These are phyloP conservation scores for Mesocricetus auratus DNA, from an alignment of 2,113 vertebrate species.

Conservation along the genomic window DNA sequence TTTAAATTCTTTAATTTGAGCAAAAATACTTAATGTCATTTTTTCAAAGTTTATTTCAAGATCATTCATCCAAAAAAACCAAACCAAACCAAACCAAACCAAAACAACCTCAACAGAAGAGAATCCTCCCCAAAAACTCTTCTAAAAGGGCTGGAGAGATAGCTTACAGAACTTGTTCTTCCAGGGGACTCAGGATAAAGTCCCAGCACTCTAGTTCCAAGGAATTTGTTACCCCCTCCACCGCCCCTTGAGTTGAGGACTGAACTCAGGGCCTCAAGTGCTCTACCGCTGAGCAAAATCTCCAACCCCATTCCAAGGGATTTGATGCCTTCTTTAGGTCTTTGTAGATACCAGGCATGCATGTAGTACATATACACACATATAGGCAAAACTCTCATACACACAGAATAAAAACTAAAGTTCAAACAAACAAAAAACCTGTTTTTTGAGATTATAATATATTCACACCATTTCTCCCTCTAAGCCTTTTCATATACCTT, in stretches of 20 bases:
- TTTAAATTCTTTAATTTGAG: slow-evolving; percentile 59
- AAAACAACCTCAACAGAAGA: slow-evolving; percentile 4
- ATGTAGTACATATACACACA: background rate
- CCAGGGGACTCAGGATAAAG: background rate
- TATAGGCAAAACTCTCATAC: background rate
- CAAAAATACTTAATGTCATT: background rate
- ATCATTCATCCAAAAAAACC: slow-evolving; percentile 48
- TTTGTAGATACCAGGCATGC: background rate
- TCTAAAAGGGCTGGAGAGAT: background rate
- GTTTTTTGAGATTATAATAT: background rate
- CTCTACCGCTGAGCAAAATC: too few relatives aligned
- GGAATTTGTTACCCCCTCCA: background rate
- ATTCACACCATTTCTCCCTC: background rate
- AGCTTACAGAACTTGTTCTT: background rate
- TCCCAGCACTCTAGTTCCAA: background rate
- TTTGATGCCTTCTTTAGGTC: background rate
- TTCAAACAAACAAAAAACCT: background rate
- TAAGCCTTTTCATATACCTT: background rate
- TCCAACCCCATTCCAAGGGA: background rate
- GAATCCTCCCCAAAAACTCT: slow-evolving; percentile 35
- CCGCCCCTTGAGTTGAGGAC: too few relatives aligned
- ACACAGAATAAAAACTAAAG: background rate
- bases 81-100: too few relatives aligned
- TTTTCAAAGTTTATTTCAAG: slow-evolving; percentile 61
- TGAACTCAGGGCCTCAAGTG: too few relatives aligned